phyloP scores from a whole-genome alignment of 2,888 invertebrate species.

The Netelia fuscicornis region DNA sequence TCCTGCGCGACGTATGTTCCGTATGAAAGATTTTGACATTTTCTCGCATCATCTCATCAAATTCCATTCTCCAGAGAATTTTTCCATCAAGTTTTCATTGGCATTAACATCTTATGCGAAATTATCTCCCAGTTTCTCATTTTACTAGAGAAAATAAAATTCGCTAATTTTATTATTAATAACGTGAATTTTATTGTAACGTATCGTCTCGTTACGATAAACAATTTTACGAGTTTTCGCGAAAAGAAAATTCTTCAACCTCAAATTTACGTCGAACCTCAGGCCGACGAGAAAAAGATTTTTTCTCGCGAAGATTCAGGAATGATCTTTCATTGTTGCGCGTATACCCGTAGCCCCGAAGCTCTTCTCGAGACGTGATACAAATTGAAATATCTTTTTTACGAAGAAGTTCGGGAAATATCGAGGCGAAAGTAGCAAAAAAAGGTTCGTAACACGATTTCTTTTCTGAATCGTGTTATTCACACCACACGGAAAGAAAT shows the following conservation, averaged over 20 bases:
- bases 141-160: not conserved
- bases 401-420: not conserved
- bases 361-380: not conserved
- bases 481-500: slow-evolving; percentile 3
- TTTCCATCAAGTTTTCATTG: slow-evolving; percentile 1
- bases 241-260: no score
- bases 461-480: not conserved
- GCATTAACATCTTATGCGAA: not conserved
- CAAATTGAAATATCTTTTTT: not conserved
- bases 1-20: not conserved
- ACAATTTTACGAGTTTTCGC: no score
- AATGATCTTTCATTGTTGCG: not conserved
- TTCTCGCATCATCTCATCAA: slow-evolving; percentile 17
- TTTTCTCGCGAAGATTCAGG: not conserved
- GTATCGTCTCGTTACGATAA: no score
- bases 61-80: not conserved
- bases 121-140: not conserved
- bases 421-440: not conserved
- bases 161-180: not conserved
- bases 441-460: slow-evolving; percentile 8
- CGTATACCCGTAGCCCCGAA: not conserved
- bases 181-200: no score
- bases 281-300: not conserved
- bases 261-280: not conserved
- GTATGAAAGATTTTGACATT: not conserved